A percentile compares a stretch with the other conserved stretches of the same genome.
phyloP scores from a whole-genome alignment of 2,797 vertebrate genomes.

The Girardinus metallicus region DNA sequence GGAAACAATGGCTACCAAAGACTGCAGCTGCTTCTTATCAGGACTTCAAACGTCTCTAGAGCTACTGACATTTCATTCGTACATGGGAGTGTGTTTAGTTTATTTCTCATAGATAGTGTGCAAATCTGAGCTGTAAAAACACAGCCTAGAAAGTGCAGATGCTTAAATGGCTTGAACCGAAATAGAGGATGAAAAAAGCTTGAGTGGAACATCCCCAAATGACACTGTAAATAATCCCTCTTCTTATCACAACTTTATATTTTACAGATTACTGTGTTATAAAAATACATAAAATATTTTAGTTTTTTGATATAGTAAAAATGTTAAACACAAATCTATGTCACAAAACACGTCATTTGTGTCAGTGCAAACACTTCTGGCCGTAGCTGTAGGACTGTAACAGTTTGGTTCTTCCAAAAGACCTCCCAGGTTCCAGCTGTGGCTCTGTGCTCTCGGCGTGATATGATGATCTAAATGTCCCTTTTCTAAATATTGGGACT shows the following conservation, averaged over 20 bases:
- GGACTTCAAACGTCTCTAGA: background rate
- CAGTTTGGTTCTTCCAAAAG: background rate
- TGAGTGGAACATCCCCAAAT: background rate
- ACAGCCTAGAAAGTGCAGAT: background rate
- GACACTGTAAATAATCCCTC: background rate
- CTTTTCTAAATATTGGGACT: constrained; percentile 22
- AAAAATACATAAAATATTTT: background rate
- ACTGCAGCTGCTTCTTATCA: background rate
- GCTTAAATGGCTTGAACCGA: background rate
- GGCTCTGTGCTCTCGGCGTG: background rate
- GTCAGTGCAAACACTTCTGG: background rate
- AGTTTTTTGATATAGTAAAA: background rate
- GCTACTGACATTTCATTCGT: background rate
- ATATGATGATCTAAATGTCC: background rate
- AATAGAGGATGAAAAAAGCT: background rate
- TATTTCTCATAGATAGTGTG: background rate
- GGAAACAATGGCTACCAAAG: background rate
- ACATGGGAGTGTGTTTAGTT: background rate
- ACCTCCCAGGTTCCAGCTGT: background rate
- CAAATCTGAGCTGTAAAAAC: background rate
- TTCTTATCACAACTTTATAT: background rate
- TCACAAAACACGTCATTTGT: background rate
- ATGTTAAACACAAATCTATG: background rate
- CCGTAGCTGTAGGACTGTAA: background rate
- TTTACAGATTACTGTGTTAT: background rate